A percentile compares a stretch with the other conserved stretches of the same genome.
Conservation (phyloP, 1,140 invertebrate genomes). For the Vollenhovia emeryi region DNA sequence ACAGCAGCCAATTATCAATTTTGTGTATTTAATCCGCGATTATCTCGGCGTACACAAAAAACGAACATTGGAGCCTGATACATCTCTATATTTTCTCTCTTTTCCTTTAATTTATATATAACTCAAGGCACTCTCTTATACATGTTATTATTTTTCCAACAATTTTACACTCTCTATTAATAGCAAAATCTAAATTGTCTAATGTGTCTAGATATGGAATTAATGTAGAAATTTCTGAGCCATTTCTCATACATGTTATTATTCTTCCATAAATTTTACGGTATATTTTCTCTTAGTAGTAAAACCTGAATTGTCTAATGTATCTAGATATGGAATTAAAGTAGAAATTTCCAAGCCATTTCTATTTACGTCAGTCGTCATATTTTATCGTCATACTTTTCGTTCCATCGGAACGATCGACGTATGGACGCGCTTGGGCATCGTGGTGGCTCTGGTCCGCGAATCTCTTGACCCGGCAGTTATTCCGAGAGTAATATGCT, state of each 20-base stretch:
- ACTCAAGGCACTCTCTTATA: not conserved
- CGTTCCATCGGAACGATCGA: not conserved
- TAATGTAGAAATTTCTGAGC: not conserved
- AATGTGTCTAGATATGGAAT: not conserved
- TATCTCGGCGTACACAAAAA: not conserved
- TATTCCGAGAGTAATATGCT: conserved; percentile 78
- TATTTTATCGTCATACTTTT: not conserved
- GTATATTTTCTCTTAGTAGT: too few species aligned
- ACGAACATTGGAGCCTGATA: not conserved
- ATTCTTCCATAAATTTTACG: not conserved
- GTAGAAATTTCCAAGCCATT: not conserved
- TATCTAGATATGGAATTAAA: not conserved
- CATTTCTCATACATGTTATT: not conserved
- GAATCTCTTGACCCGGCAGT: conserved; percentile 70
- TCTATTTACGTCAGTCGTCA: too few species aligned
- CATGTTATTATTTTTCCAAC: not conserved
- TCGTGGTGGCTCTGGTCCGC: conserved; percentile 8
- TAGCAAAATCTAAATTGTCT: not conserved
- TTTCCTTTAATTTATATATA: not conserved
- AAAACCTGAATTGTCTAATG: not conserved
- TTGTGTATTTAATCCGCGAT: conserved; percentile 30
- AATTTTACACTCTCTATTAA: not conserved
- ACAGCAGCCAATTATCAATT: conserved; percentile 39
- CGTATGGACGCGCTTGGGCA: not conserved
- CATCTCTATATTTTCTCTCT: not conserved